Evolutionary conservation across 2,888 invertebrate species (phyloP).

Genomic region (Dynastes maya): DNA sequence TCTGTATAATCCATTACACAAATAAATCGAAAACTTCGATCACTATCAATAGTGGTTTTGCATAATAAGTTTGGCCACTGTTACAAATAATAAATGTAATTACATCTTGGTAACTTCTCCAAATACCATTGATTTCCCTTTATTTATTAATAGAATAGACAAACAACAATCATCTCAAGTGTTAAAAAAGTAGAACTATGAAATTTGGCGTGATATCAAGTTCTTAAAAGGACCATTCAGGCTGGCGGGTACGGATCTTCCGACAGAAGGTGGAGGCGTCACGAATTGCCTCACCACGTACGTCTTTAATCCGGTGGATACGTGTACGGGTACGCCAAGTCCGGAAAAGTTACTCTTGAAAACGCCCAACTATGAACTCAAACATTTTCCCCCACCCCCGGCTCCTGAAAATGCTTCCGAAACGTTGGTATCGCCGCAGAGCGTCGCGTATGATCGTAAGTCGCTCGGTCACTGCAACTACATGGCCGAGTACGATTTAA

Average conservation of each 20-base stretch:
- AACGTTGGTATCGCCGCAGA: constrained; percentile 58
- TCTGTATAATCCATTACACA: too few species aligned
- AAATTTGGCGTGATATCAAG: constrained; percentile 39
- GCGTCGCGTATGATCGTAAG: constrained; percentile 58
- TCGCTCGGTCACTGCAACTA: constrained; percentile 60
- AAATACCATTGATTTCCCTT: background rate
- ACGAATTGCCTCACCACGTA: constrained; percentile 71
- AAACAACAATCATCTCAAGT: background rate
- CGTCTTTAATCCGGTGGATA: constrained; percentile 74
- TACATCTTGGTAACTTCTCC: background rate
- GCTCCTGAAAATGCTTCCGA: constrained; percentile 59
- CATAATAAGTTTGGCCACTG: too few species aligned
- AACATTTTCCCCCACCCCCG: constrained; percentile 30
- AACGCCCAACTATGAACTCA: constrained; percentile 51
- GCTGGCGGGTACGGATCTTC: constrained; percentile 66
- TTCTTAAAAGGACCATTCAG: constrained; percentile 57
- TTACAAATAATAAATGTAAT: background rate
- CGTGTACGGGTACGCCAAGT: constrained; percentile 75
- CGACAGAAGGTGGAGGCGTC: constrained; percentile 62
- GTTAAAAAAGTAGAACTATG: constrained; percentile 7
- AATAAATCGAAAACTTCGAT: too few species aligned
- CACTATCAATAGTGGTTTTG: too few species aligned
- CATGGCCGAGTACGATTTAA: constrained; percentile 59
- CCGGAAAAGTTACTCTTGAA: constrained; percentile 70
- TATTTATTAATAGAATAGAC: background rate